Base-by-base conservation (phyloP, 2,888 invertebrate genomes). In the Horisme vitalbata region DNA sequence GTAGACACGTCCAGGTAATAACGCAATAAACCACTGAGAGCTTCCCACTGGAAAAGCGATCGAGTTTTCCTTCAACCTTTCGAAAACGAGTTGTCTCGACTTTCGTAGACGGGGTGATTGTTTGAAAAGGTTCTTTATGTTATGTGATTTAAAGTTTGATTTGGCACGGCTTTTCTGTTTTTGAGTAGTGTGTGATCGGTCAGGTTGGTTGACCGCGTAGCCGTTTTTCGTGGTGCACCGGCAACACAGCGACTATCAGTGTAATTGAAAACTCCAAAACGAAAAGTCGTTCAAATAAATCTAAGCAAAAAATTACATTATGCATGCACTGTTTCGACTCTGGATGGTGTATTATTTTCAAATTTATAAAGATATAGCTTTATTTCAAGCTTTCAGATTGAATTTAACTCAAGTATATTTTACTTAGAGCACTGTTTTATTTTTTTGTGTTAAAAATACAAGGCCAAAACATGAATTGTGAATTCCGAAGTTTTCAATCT, bases 11-110 rank as follows among this genome's bases (percentile, higher is more conserved):
- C 83, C 87, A 89, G 88, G 89, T 89, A 88, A 89, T 89, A 89
- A 89, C 87, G 84, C 87, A 87, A 89, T 89, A 89, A 88, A 88
- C 86, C 86, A 87, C 85, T 83, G 85, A 84, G 87, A 83, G 86
- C 80, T 83, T 86, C 83, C 83, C 81, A 76, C 83, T 82, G 80
- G 85, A 86, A 86, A 86, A 87, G 80, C 86, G 86, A 87, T 88
- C 86, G 86, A 86, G 83, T 87, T 87, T 89, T 86, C 83, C 79
- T 79, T 79, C 81, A 82, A 82, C 79, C 81, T 84, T 82, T 82
- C 79, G 80, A 79, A 83, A 82, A 84, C 80, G 79, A 83, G 83
- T 83, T 79, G 80, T 80, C 77, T 71, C 75, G 76, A 77, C 77
- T 84, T 80, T 70, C 65, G 67, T 70, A 62, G 65, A 63, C 62